A percentile compares a stretch with the other conserved stretches of the same genome.
Conservation (phyloP, 2,797 vertebrate species). For the Thaleichthys pacificus region DNA sequence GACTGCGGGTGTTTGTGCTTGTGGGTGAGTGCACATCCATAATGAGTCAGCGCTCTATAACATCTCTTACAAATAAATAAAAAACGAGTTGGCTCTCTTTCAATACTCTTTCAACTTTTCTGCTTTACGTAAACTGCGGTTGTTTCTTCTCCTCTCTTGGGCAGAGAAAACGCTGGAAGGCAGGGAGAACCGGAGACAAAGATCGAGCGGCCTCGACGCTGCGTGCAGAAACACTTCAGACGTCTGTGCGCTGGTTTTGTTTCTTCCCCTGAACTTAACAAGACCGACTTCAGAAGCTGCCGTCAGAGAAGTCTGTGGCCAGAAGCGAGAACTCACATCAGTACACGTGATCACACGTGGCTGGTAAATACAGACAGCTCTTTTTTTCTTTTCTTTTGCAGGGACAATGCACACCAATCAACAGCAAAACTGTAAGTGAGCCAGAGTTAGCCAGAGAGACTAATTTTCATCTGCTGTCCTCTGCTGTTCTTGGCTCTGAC, state of each 20-base stretch:
- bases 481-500: too few species aligned
- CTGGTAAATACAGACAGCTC: too few species aligned
- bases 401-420: too few species aligned
- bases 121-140: background rate
- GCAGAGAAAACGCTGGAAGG: background rate
- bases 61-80: background rate
- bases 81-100: background rate
- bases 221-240: background rate
- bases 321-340: too few species aligned
- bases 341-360: too few species aligned
- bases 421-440: too few species aligned
- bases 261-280: background rate
- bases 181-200: background rate
- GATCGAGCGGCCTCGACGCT: background rate
- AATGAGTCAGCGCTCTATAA: background rate
- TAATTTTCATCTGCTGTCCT: too few species aligned
- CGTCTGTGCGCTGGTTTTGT: background rate
- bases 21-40: background rate
- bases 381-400: too few species aligned
- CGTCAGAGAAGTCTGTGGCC: too few species aligned
- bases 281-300: too few species aligned
- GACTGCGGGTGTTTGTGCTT: background rate
- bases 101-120: slow-evolving; percentile 3
- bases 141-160: too few species aligned
- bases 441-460: too few species aligned